Evolutionary conservation across 2,888 invertebrate genomes (phyloP), one percentile per base, ranked within the genome.

Genomic region (Tanypteryx hageni): DNA sequence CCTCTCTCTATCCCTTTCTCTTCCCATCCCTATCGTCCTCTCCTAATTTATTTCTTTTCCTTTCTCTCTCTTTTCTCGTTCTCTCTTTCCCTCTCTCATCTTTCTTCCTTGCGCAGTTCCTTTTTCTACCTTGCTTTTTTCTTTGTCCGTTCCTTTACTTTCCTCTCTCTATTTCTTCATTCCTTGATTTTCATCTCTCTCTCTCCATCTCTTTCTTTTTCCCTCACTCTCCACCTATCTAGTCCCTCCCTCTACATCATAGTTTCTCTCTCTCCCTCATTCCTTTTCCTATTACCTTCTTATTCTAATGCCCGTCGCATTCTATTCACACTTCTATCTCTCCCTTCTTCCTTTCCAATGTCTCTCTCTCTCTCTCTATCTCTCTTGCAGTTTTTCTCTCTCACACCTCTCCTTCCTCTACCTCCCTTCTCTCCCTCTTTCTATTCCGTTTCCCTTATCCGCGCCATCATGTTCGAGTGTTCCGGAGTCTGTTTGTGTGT

Each of bases 21-120:
- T 56, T 11, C 44, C 0, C 57, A 16, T n/a, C 44, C n/a, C n/a
- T n/a, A n/a, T n/a, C n/a, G n/a, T n/a, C n/a, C n/a, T n/a, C n/a
- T n/a, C n/a, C n/a, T n/a, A n/a, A n/a, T n/a, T n/a, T 11, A 13
- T 81, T 76, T 92, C n/a, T 81, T 92, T 44, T 61, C 57, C n/a
- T 89, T 58, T 58, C n/a, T 61, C 64, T 27, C 44, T 16, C 64
- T 31, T 8, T 56, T 44, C 22, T 56, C 8, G 18, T 16, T 68
- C 76, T 56, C 57, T 57, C 11, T 57, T 18, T 14, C 81, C 10
- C 4, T 31, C 13, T 81, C 81, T 14, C 81, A 31, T 81, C 31
- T 27, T 27, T 68, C 31, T 68, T 64, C 44, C 57, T 44, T 22
- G 8, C 56, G 10, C n/a, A n/a, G n/a, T n/a, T n/a, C n/a, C n/a